Conservation (phyloP, 1,140 invertebrate genomes). For the Limonius californicus region DNA sequence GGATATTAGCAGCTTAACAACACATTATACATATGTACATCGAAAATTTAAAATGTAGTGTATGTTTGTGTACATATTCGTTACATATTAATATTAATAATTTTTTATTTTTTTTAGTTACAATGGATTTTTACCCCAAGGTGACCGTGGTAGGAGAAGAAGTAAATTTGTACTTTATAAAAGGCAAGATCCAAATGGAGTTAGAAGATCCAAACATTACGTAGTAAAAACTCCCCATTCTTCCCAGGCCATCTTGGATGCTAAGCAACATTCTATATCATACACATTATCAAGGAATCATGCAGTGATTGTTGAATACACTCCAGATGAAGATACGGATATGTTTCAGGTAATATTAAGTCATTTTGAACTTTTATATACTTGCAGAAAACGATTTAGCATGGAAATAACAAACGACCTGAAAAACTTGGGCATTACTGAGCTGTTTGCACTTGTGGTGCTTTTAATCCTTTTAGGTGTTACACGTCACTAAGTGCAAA, state of each 20-base stretch:
- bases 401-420: background rate
- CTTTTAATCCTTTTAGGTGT: background rate
- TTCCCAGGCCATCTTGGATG: slow-evolving; percentile 88
- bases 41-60: too few relatives aligned
- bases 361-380: background rate
- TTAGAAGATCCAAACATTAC: slow-evolving; percentile 92
- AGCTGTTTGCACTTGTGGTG: background rate
- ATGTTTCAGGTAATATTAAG: slow-evolving; percentile 88
- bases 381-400: background rate
- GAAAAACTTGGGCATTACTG: background rate
- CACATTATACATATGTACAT: too few relatives aligned
- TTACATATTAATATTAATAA: too few relatives aligned
- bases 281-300: slow-evolving; percentile 95
- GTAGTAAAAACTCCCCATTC: slow-evolving; percentile 87
- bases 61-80: too few relatives aligned
- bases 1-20: too few relatives aligned
- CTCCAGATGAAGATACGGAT: slow-evolving; percentile 89
- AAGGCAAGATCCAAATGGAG: slow-evolving; percentile 81
- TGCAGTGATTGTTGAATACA: slow-evolving; percentile 97
- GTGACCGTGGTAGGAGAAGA: slow-evolving; percentile 84
- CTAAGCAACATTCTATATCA: slow-evolving; percentile 90
- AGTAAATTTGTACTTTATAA: slow-evolving; percentile 93
- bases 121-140: slow-evolving; percentile 90
- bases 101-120: slow-evolving; percentile 63
- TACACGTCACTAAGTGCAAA: background rate